phyloP scores from a whole-genome alignment of 2,888 invertebrate species.

The Bhutanitis thaidina region DNA sequence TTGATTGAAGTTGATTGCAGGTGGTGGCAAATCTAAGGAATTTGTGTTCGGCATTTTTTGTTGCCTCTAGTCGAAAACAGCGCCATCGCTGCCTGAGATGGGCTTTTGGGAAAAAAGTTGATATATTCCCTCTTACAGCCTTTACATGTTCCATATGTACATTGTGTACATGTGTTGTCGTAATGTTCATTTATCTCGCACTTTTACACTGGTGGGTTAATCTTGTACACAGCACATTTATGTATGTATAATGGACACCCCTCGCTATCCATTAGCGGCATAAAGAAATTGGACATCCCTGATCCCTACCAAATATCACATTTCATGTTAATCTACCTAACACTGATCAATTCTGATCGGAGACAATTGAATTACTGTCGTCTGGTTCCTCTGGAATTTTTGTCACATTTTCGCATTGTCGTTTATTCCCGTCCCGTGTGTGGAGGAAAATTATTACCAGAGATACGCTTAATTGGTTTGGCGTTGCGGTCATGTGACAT shows the following conservation, averaged over 20 bases:
- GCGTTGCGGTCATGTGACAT: constrained; percentile 72
- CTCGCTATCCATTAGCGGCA: constrained; percentile 60
- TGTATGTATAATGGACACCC: constrained; percentile 26
- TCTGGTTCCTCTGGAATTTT: constrained; percentile 68
- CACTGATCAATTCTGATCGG: constrained; percentile 69
- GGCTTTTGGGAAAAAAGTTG: no score
- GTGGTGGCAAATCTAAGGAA: no score
- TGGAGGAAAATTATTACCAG: constrained; percentile 60
- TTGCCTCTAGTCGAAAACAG: no score
- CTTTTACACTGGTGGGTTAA: no score
- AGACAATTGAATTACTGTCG: constrained; percentile 74
- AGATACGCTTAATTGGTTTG: constrained; percentile 76
- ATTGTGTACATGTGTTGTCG: no score
- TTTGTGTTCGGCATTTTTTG: no score
- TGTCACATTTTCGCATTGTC: constrained; percentile 60
- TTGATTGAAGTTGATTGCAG: no score
- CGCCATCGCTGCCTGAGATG: no score
- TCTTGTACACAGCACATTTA: no score
- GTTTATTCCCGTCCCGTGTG: constrained; percentile 35
- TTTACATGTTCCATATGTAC: no score
- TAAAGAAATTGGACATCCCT: constrained; percentile 57
- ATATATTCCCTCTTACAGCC: no score
- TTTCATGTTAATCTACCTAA: constrained; percentile 74
- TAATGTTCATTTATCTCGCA: no score
- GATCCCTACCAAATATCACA: constrained; percentile 72